Conservation (phyloP, 2,113 vertebrate genomes). For the Corythornis madagascariensis region DNA sequence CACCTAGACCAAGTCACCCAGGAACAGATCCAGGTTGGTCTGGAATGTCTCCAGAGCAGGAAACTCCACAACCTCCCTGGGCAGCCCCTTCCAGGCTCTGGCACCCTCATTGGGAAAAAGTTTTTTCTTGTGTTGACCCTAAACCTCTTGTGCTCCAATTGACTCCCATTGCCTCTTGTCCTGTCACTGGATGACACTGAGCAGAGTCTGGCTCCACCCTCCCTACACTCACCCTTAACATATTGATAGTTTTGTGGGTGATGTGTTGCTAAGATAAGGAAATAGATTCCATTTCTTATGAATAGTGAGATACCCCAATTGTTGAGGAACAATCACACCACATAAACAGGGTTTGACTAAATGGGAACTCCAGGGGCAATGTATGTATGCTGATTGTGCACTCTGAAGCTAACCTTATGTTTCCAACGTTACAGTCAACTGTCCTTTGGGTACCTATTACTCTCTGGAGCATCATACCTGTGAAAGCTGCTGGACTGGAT, state of each 20-base stretch:
- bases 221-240: too few relatives aligned
- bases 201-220: too few relatives aligned
- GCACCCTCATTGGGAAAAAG: too few relatives aligned
- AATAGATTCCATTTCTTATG: neutral
- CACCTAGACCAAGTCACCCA: too few relatives aligned
- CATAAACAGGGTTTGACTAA: neutral
- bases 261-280: neutral
- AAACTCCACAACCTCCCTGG: too few relatives aligned
- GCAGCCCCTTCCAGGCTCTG: too few relatives aligned
- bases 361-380: neutral
- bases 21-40: too few relatives aligned
- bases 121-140: too few relatives aligned
- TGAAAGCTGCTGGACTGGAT: conserved; percentile 93
- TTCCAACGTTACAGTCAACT: conserved; percentile 81
- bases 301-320: neutral
- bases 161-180: too few relatives aligned
- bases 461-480: conserved; percentile 88
- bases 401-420: neutral
- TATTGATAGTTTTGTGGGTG: neutral
- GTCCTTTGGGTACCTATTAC: conserved; percentile 93
- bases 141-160: too few relatives aligned
- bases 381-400: neutral
- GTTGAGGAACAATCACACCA: neutral
- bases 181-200: too few relatives aligned
- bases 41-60: too few relatives aligned